Evolutionary conservation across 64 coral and sea anemone species (phyloP).

Genomic region (Hydrozoanthus tunicans): DNA sequence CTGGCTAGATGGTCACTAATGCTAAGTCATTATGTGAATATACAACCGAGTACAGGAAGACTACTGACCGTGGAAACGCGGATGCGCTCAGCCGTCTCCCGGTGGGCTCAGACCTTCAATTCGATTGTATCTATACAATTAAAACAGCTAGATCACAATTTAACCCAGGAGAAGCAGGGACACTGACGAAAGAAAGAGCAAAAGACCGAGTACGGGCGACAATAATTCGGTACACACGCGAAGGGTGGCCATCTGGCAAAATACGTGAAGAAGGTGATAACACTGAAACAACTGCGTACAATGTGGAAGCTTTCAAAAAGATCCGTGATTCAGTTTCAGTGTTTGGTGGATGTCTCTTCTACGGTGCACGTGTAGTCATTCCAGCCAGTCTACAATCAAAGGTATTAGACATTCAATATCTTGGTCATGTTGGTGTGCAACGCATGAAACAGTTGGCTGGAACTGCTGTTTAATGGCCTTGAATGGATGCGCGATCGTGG

Average conservation of each 20-base stretch:
- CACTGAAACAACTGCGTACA: neutral
- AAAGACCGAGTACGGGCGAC: neutral
- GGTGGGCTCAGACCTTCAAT: neutral
- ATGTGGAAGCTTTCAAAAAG: neutral
- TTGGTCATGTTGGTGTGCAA: neutral
- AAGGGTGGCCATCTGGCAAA: neutral
- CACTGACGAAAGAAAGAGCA: neutral
- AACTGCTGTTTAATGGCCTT: neutral
- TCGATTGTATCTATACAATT: neutral
- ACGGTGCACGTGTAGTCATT: neutral
- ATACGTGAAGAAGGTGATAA: neutral
- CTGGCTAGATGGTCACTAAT: conserved; percentile 44
- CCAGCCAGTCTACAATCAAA: neutral
- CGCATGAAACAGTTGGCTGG: neutral
- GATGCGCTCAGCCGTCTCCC: conserved; percentile 12
- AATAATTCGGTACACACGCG: neutral
- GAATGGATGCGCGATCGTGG: neutral
- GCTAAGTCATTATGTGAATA: conserved; percentile 20
- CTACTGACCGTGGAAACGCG: neutral
- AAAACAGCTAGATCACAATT: neutral
- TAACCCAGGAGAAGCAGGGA: neutral
- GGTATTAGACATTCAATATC: neutral
- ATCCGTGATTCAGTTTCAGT: neutral
- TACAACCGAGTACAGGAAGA: conserved; percentile 23
- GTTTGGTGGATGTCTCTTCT: neutral